Evolutionary conservation across 2,888 invertebrate species (phyloP).

Genomic region (Busseola fusca): DNA sequence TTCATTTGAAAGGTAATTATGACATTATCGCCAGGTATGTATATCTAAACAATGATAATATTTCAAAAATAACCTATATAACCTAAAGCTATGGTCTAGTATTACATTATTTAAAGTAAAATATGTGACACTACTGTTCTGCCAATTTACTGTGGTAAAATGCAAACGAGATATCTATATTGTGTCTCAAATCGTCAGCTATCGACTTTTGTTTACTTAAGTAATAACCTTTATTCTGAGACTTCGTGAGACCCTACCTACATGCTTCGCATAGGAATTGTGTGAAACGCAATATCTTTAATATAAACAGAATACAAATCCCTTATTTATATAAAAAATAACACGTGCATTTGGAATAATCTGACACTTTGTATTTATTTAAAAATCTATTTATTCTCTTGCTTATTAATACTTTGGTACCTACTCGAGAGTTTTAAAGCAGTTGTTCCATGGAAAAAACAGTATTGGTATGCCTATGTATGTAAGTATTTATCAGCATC

Average conservation of each 20-base stretch:
- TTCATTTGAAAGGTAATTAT: background rate
- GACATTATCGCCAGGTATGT: background rate
- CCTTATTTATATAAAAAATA: slow-evolving; percentile 16
- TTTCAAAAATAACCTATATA: no score
- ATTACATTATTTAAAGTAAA: background rate
- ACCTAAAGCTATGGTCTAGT: background rate
- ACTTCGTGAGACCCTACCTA: slow-evolving; percentile 22
- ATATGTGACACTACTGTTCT: slow-evolving; percentile 8
- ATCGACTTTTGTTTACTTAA: slow-evolving; percentile 38
- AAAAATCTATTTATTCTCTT: background rate
- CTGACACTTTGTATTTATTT: background rate
- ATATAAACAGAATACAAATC: slow-evolving; percentile 20
- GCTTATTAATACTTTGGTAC: background rate
- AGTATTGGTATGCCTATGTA: no score
- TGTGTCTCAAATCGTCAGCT: slow-evolving; percentile 42
- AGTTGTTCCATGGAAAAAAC: background rate
- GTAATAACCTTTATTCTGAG: slow-evolving; percentile 35
- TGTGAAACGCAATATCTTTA: slow-evolving; percentile 14
- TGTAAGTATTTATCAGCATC: background rate
- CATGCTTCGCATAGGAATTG: slow-evolving; percentile 32
- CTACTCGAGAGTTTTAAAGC: no score
- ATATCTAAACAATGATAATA: no score
- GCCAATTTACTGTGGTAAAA: slow-evolving; percentile 22
- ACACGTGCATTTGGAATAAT: no score
- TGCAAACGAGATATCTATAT: slow-evolving; percentile 41